Base-by-base conservation (phyloP, 1,140 invertebrate genomes). In the Drosophila rufa region DNA sequence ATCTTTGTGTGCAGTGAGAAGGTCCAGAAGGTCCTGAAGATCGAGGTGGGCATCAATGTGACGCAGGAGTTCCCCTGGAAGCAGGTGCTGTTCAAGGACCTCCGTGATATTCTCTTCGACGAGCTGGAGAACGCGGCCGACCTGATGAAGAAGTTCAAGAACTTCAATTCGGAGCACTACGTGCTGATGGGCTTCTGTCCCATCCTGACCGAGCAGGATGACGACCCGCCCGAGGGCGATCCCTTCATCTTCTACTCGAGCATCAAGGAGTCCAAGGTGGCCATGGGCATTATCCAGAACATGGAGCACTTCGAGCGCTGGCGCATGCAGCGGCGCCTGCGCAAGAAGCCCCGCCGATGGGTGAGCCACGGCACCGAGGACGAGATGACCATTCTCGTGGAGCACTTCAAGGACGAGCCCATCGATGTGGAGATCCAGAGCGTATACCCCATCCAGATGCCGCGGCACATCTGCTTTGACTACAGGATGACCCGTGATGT, bases 41-140 rank as follows among this genome's bases (percentile, higher is more conserved):
- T 94, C 30, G 82, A 94, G 14, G 92, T 95, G 55, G 94, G 94
- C 15, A 71, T 91, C 2, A 93, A 95, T 82, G 94, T 97, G 0
- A 96, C 95, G 0, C 94, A 95, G 12, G 96, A 97, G 91, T 95
- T 94, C 86, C 96, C 96, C 1, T 97, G 96, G 96, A 95, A 95
- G 53, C 93, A 93, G 60, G 92, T 97, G 0, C 93, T 92, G 6
- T 96, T 95, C 91, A 94, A 94, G 51, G 91, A 94, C 36, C 93
- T 96, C 8, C 93, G 95, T 45, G 95, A 96, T 60, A 93, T 94
- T 47, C 79, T 95, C 2, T 86, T 94, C 40, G 86, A 93, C 1
- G 93, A 94, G 30, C 33, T 91, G 19, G 79, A 91, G 27, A 79
- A 93, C 9, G 92, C 94, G 8, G 93, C 94, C 9, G 81, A 94